A percentile compares a stretch with the other conserved stretches of the same genome.
phyloP scores from a whole-genome alignment of 2,888 invertebrate genomes.

The Silvanus unidentatus region DNA sequence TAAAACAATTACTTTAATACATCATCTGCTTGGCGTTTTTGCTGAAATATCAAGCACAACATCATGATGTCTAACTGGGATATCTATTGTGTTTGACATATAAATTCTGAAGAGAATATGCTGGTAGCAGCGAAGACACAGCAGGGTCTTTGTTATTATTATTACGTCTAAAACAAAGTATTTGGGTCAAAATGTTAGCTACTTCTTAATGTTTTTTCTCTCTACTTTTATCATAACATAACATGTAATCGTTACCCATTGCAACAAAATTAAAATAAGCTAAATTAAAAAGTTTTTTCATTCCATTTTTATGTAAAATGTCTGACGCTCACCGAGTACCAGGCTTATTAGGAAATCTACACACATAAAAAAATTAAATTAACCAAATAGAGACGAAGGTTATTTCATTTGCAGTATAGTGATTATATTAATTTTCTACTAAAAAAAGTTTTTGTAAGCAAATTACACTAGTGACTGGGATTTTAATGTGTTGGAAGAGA shows the following conservation, averaged over 20 bases:
- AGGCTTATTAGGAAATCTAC: no score
- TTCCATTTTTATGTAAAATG: no score
- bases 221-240: background rate
- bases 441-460: no score
- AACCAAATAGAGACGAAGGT: no score
- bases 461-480: no score
- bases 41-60: conserved; percentile 21
- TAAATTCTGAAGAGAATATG: conserved; percentile 25
- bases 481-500: no score
- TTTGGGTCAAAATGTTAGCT: conserved; percentile 7
- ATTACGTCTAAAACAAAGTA: background rate
- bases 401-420: no score
- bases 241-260: conserved; percentile 1
- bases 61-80: conserved; percentile 17
- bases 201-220: conserved; percentile 5
- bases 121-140: conserved; percentile 1
- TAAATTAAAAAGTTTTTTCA: conserved; percentile 2
- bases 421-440: no score
- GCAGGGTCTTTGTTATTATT: conserved; percentile 3
- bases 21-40: conserved; percentile 9
- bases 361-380: no score
- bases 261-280: conserved; percentile 1
- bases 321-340: no score
- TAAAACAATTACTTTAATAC: conserved; percentile 13
- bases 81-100: conserved; percentile 26